These are phyloP conservation scores for Galago senegalensis DNA, from an alignment of 2,797 vertebrate genomes.

Conservation along the genomic window DNA sequence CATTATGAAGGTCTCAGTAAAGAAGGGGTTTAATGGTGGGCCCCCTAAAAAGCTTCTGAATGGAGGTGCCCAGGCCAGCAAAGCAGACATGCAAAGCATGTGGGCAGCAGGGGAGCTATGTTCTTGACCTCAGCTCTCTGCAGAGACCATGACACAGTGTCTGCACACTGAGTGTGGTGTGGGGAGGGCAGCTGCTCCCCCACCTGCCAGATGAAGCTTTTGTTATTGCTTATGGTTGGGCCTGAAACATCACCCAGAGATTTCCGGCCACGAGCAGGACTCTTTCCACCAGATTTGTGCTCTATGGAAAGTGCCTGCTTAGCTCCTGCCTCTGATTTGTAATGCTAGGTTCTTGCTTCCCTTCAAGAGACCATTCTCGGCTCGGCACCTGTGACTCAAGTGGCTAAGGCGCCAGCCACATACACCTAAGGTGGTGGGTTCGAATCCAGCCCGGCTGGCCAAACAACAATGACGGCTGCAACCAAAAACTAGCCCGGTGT, in stretches of 20 bases:
- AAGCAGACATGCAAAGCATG: not conserved
- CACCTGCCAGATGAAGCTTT: not conserved
- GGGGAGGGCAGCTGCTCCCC: not conserved
- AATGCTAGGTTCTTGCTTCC: not conserved
- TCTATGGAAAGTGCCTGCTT: not conserved
- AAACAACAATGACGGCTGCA: too few species aligned
- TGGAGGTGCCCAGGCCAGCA: not conserved
- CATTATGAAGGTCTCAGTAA: not conserved
- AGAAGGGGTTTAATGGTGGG: not conserved
- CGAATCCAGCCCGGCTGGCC: too few species aligned
- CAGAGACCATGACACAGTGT: not conserved
- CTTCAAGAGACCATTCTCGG: not conserved
- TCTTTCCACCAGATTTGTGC: too few species aligned
- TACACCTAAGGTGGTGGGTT: too few species aligned
- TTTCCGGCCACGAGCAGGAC: not conserved
- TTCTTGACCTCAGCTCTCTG: not conserved
- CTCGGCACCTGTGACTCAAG: too few species aligned
- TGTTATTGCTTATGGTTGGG: not conserved
- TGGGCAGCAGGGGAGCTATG: not conserved
- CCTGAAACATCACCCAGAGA: not conserved
- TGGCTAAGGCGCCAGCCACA: too few species aligned
- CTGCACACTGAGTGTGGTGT: not conserved
- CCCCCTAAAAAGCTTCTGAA: too few species aligned
- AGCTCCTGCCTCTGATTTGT: not conserved
- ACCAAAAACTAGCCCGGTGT: too few species aligned